These are phyloP conservation scores for Achroia grisella DNA, from an alignment of 1,140 invertebrate genomes.

Conservation along the genomic window DNA sequence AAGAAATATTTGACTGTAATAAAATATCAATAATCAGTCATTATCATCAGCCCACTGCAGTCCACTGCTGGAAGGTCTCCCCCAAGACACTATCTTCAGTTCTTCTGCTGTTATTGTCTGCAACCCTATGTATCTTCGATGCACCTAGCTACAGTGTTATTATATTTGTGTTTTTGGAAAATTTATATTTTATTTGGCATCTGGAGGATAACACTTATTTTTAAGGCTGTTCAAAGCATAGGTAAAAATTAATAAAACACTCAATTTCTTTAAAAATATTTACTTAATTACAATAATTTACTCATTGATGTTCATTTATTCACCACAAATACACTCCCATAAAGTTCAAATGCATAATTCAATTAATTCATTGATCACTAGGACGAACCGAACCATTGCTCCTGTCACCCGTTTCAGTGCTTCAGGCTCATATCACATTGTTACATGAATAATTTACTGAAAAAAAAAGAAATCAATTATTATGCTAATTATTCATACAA, in stretches of 20 bases:
- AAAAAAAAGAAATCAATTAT: slow-evolving; percentile 10
- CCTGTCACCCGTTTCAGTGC: slow-evolving; percentile 1
- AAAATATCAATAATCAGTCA: too few relatives aligned
- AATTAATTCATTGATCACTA: slow-evolving; percentile 24
- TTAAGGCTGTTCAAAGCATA: not conserved
- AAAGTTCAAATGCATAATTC: slow-evolving; percentile 31
- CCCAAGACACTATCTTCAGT: too few relatives aligned
- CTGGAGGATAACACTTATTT: slow-evolving; percentile 1
- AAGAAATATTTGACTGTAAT: too few relatives aligned
- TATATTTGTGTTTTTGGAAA: too few relatives aligned
- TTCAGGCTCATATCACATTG: slow-evolving; percentile 33
- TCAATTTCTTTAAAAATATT: slow-evolving; percentile 44
- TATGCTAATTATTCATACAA: not conserved
- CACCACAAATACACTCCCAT: slow-evolving; percentile 34
- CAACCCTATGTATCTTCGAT: too few relatives aligned
- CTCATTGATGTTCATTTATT: slow-evolving; percentile 40
- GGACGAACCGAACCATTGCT: slow-evolving; percentile 10
- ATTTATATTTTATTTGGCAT: too few relatives aligned
- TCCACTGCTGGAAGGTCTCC: too few relatives aligned
- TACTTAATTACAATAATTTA: slow-evolving; percentile 59
- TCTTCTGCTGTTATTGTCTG: too few relatives aligned
- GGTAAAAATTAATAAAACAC: slow-evolving; percentile 18
- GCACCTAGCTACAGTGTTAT: too few relatives aligned
- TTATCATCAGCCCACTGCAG: too few relatives aligned
- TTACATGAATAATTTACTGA: slow-evolving; percentile 20